Evolutionary conservation across 64 coral and sea anemone species (phyloP).

Genomic region (Montipora efflorescens): DNA sequence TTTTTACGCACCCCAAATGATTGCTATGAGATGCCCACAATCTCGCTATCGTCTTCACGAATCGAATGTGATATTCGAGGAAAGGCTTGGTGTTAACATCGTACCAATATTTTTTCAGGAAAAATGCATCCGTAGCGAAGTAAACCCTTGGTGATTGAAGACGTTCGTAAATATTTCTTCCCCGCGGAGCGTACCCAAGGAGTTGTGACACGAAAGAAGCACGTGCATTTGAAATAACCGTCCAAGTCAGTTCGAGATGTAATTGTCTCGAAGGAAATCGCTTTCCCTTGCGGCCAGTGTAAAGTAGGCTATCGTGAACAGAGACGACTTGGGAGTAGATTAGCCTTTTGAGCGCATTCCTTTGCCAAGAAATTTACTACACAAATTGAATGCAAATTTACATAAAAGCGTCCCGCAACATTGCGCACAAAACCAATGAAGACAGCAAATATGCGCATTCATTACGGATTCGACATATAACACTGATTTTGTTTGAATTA

Average conservation of each 20-base stretch:
- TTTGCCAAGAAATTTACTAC: not conserved
- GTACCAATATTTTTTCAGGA: not conserved
- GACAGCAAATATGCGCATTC: constrained; percentile 24
- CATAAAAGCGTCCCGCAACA: not conserved
- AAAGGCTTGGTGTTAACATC: not conserved
- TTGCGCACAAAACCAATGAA: not conserved
- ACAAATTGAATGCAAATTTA: constrained; percentile 9
- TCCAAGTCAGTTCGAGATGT: not conserved
- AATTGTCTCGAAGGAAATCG: not conserved
- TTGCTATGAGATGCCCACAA: not conserved
- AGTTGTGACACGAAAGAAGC: not conserved
- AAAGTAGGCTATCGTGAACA: not conserved
- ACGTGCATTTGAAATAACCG: not conserved
- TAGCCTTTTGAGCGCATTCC: not conserved
- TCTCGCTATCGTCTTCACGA: not conserved
- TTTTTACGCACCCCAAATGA: not conserved
- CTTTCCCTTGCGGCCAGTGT: not conserved
- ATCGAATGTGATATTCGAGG: not conserved
- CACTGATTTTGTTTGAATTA: constrained; percentile 29
- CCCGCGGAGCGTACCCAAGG: not conserved
- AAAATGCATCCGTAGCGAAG: not conserved
- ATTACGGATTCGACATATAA: constrained; percentile 13
- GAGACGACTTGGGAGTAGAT: not conserved
- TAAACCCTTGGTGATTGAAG: not conserved
- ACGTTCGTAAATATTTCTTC: not conserved